Conservation (phyloP, 2,113 vertebrate species). For the Struthidea cinerea region DNA sequence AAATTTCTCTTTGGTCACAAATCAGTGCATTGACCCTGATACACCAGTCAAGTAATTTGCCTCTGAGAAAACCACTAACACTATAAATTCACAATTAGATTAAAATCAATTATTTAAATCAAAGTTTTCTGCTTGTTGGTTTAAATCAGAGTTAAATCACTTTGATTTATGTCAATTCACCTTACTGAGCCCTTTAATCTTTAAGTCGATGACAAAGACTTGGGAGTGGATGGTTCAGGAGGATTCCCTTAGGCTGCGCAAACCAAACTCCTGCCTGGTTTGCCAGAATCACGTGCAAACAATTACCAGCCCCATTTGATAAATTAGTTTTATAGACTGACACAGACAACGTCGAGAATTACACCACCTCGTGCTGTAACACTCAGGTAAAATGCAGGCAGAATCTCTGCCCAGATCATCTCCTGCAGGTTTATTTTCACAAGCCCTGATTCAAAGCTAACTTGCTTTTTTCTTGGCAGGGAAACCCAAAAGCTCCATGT, state of each 20-base stretch:
- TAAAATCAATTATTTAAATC: slow-evolving; percentile 44
- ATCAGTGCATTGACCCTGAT: neutral
- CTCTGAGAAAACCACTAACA: neutral
- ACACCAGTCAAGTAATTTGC: neutral
- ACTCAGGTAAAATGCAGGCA: fast-evolving
- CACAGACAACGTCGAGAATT: neutral
- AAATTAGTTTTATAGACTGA: neutral
- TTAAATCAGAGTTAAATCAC: slow-evolving; percentile 10
- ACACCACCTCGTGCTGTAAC: neutral
- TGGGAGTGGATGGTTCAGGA: neutral
- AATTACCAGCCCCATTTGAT: neutral
- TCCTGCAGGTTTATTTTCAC: neutral
- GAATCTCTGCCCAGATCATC: neutral
- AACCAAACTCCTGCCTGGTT: neutral
- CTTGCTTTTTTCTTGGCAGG: neutral
- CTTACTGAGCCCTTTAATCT: slow-evolving; percentile 11
- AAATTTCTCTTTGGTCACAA: neutral
- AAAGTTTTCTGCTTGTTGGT: slow-evolving; percentile 18
- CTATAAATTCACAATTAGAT: slow-evolving; percentile 26
- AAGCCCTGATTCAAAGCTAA: neutral
- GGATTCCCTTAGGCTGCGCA: neutral
- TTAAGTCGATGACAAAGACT: slow-evolving; percentile 9
- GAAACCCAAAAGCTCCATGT: neutral
- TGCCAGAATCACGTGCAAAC: neutral
- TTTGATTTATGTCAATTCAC: slow-evolving; percentile 27